Evolutionary conservation across 2,888 invertebrate genomes (phyloP).

Genomic region (Drosophila subsilvestris): DNA sequence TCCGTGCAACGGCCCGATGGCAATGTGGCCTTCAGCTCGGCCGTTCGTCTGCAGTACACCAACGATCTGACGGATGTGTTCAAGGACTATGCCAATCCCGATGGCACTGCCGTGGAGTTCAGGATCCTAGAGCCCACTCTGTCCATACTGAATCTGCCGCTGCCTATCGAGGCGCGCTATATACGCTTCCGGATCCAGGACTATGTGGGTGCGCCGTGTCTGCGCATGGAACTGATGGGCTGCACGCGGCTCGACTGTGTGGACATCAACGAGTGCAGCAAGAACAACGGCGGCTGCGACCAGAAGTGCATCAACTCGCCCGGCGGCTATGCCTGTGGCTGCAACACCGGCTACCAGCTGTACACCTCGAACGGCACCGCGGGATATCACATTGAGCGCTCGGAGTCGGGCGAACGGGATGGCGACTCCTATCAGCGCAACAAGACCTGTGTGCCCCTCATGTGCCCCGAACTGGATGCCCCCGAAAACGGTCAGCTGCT

Average conservation of each 20-base stretch:
- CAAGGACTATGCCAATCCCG: conserved; percentile 95
- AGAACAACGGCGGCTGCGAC: conserved; percentile 95
- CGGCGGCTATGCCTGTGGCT: conserved; percentile 94
- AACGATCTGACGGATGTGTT: conserved; percentile 95
- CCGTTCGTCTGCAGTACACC: conserved; percentile 93
- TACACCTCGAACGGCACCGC: conserved; percentile 95
- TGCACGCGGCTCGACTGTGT: conserved; percentile 95
- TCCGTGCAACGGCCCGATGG: conserved; percentile 93
- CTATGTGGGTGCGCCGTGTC: conserved; percentile 94
- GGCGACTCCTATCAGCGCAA: conserved; percentile 95
- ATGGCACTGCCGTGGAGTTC: conserved; percentile 96
- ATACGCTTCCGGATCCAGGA: conserved; percentile 94
- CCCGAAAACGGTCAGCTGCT: conserved; percentile 94
- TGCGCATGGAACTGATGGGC: conserved; percentile 96
- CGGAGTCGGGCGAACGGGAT: conserved; percentile 94
- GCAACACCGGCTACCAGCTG: conserved; percentile 95
- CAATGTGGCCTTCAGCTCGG: conserved; percentile 94
- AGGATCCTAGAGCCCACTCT: conserved; percentile 94
- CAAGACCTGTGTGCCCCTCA: conserved; percentile 97
- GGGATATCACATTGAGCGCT: conserved; percentile 91
- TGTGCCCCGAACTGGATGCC: conserved; percentile 91
- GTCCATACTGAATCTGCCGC: conserved; percentile 95
- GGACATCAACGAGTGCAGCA: conserved; percentile 94
- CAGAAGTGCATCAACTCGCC: conserved; percentile 96
- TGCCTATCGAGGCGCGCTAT: conserved; percentile 95